These are phyloP conservation scores for Oreortyx pictus DNA, from an alignment of 2,797 vertebrate genomes.

Conservation along the genomic window DNA sequence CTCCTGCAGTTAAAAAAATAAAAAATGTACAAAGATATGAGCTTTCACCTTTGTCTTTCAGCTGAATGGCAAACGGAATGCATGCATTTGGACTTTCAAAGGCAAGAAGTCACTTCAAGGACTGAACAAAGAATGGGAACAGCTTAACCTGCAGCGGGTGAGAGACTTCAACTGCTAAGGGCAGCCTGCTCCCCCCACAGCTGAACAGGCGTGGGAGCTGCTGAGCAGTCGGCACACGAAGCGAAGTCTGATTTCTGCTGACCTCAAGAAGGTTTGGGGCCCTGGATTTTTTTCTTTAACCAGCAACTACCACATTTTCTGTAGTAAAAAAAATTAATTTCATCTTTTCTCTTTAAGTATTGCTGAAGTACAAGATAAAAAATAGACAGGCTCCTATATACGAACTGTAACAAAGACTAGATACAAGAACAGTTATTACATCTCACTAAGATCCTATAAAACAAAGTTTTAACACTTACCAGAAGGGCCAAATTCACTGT, in stretches of 20 bases:
- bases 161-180: background rate
- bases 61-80: background rate
- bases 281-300: background rate
- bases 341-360: background rate
- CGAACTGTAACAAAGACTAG: background rate
- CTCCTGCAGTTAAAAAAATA: background rate
- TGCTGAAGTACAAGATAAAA: background rate
- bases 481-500: conserved; percentile 10
- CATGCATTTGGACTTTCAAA: background rate
- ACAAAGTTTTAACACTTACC: background rate
- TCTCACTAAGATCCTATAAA: background rate
- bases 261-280: background rate
- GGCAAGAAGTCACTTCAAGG: background rate
- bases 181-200: background rate
- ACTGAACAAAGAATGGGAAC: background rate
- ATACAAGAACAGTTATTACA: background rate
- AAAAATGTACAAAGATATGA: background rate
- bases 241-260: background rate
- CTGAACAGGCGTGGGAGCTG: accelerated
- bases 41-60: conserved; percentile 1
- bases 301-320: background rate
- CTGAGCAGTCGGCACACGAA: accelerated
- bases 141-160: background rate
- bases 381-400: background rate
- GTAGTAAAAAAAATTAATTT: background rate